Evolutionary conservation across 2,797 vertebrate genomes (phyloP).

Genomic region (Ambastaia sidthimunki): DNA sequence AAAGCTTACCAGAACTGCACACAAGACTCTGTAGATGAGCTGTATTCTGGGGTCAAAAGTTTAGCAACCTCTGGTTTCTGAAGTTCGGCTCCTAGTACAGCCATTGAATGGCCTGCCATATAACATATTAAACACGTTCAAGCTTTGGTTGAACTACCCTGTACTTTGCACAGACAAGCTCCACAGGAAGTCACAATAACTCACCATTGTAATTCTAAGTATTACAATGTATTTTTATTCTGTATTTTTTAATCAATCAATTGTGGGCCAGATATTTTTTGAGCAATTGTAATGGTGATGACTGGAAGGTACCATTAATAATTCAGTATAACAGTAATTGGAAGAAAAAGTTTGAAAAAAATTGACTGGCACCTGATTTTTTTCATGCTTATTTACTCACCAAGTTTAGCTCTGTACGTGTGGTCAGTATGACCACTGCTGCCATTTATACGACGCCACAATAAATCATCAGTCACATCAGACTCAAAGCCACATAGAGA

Average conservation of each 20-base stretch:
- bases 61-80: slow-evolving; percentile 60
- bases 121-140: slow-evolving; percentile 10
- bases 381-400: slow-evolving; percentile 58
- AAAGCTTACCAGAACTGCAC: slow-evolving; percentile 76
- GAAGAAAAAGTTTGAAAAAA: background rate
- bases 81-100: slow-evolving; percentile 55
- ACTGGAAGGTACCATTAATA: background rate
- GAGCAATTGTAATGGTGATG: background rate
- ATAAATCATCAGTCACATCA: slow-evolving; percentile 52
- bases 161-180: background rate
- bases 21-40: slow-evolving; percentile 65
- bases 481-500: slow-evolving; percentile 70
- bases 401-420: slow-evolving; percentile 74
- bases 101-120: slow-evolving; percentile 73
- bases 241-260: no score
- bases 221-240: no score
- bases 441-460: slow-evolving; percentile 68
- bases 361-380: no score
- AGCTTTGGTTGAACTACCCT: background rate
- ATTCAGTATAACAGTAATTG: background rate
- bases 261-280: background rate
- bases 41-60: slow-evolving; percentile 68
- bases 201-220: no score
- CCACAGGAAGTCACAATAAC: background rate
- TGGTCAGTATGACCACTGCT: slow-evolving; percentile 69